These are phyloP conservation scores for Montifringilla adamsi DNA, from an alignment of 2,113 vertebrate genomes.

Conservation along the genomic window DNA sequence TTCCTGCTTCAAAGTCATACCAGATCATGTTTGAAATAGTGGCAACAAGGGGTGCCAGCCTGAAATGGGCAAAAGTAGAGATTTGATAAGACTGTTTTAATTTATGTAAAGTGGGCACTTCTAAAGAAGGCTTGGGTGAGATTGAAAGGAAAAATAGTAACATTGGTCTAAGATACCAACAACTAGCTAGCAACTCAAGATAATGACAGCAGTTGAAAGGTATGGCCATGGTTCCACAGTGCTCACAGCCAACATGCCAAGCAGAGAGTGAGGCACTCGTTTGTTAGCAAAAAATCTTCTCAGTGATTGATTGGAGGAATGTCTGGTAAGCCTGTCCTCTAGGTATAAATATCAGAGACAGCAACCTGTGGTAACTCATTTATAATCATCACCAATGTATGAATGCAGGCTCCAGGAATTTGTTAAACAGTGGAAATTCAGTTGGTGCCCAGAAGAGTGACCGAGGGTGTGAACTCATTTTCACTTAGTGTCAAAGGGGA, in stretches of 20 bases:
- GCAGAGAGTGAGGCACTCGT: neutral
- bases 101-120: neutral
- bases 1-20: neutral
- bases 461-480: neutral
- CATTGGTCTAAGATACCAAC: neutral
- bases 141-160: neutral
- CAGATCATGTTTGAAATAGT: neutral
- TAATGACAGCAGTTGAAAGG: neutral
- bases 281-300: neutral
- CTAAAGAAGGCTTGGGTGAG: neutral
- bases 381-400: neutral
- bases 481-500: neutral
- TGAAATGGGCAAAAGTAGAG: neutral
- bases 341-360: neutral
- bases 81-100: neutral
- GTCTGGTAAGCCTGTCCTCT: neutral
- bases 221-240: neutral
- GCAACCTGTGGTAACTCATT: neutral
- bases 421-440: neutral
- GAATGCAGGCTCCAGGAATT: neutral
- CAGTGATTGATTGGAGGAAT: neutral
- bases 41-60: neutral
- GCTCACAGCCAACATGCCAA: neutral
- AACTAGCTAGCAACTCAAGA: neutral
- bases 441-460: neutral